Base-by-base conservation (phyloP, 1,140 invertebrate genomes). In the Phymastichus coffea region DNA sequence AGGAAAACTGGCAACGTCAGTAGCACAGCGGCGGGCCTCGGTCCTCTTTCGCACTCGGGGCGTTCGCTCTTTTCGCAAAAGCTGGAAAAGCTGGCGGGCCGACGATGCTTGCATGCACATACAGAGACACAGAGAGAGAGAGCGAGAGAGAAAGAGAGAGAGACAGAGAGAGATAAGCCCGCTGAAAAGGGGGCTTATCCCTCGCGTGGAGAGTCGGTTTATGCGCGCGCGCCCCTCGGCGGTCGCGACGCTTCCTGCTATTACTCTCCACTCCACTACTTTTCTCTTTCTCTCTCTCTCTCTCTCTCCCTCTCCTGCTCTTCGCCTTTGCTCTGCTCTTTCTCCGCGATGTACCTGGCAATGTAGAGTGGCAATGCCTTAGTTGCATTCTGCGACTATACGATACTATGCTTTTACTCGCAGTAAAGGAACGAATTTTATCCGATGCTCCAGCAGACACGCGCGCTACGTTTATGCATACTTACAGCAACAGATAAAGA, bases 171-270 rank as follows among this genome's bases (percentile, higher is more conserved):
- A n/a, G n/a, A n/a, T n/a, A 51, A 51, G 48, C 33, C n/a, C n/a
- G 33, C 8, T 51, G 48, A 51, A 51, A 51, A 51, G 46, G 28
- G n/a, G 48, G 33, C 48, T 51, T 51, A 51, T 51, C 48, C 28
- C 48, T 38, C 48, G 17, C 20, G 48, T 26, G 48, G 33, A 51
- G 48, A 51, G 48, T 37, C 14, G 30, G 48, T 37, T 51, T 51
- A 37, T 49, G 20, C 33, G 15, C 20, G 33, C 30, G 48, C 48
- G 33, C 22, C 48, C 20, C 19, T 51, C 48, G 20, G 20, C 14
- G 33, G 20, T 25, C 19, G 47, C 30, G 30, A 37, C 30, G 17
- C 3, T 37, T 22, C 17, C 47, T 49, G 1, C 20, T n/a, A n/a
- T 38, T 38, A 38, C 37, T 38, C 37, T 38, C n/a, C 25, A 41